Evolutionary conservation across 1,140 invertebrate genomes (phyloP), one percentile per base, ranked within the genome.

Genomic region (Drosophila nigromelanica): DNA sequence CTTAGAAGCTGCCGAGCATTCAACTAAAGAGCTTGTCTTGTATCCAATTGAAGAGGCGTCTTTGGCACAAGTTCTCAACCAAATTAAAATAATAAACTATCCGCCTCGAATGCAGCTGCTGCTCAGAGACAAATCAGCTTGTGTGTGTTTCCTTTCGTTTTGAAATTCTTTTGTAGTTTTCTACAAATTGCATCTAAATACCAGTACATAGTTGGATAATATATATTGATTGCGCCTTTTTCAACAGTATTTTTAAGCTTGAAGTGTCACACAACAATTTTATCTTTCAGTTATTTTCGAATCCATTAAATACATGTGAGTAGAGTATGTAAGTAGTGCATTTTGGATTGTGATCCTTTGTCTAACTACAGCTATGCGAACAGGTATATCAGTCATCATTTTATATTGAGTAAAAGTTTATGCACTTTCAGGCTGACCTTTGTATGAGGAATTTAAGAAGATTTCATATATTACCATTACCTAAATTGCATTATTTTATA

Each of bases 31-130:
- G 40, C 54, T 72, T 78, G 82, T 73, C 72, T 59, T 75, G 55
- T 75, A 78, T 74, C 68, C 78, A 76, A 86, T 87, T 80, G 80
- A 78, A 67, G 74, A 60, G 64, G 47, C 78, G 73, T 78, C 80
- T 82, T 51, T 69, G 56, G 27, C 35, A 48, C 67, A 80, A 56
- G 66, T 82, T 69, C 69, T 66, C 64, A 82, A 82, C 71, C 56
- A 73, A 87, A 85, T 87, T 87, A 85, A 85, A 85, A 87, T 87
- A 81, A 67, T 73, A 74, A 78, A 72, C 74, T 63, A 47, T 43
- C 5, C 61, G 42, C 40, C 70, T 48, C 47, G 39, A 62, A 70
- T 74, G 69, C 80, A 85, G 81, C 80, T 74, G 77, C 60, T 85
- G 63, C 54, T 24, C 4, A 15, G 18, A 55, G 43, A 50, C 43